Evolutionary conservation across 2,888 invertebrate species (phyloP), one percentile per base, ranked within the genome.

Genomic region (Noctua pronuba): DNA sequence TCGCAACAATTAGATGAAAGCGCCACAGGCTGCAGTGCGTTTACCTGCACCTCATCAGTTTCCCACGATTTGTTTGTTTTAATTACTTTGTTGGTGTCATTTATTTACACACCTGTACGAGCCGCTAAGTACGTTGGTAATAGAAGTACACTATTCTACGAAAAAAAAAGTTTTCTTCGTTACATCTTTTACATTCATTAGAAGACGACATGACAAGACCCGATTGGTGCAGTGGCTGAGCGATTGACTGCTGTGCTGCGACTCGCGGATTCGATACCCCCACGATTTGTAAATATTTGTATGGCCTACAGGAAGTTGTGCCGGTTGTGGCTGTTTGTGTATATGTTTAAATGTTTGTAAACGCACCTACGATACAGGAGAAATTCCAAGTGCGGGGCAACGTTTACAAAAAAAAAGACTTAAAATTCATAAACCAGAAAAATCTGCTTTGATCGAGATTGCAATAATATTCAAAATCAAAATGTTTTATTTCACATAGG

Each of bases 1-100:
- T 89, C 46, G 83, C 82, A 91, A 92, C 92, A 93, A 92, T 91
- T 88, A 89, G 90, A 93, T 89, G 93, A 94, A 93, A 93, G 93
- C 90, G 90, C 90, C 82, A 83, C 85, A 84, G 80, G 82, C 74
- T 78, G 64, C 72, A 77, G 77, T 72, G 75, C 83, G 55, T 85
- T 82, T 82, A 80, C 85, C 75, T 79, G 72, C 73, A 80, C 78
- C 72, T 76, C 79, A 83, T 77, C 70, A 83, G 81, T 78, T 90
- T 90, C 86, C 88, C 87, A 86, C 88, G 87, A 72, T 78, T 73
- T 84, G 82, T 84, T 88, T 87, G 77, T 83, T 89, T 82, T 79
- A 67, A 88, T 88, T 79, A 79, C n/a, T 65, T 60, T 52, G 60
- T 64, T n/a, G 46, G 13, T 52, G n/a, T 71, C 5, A 64, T 74